Evolutionary conservation across 2,888 invertebrate genomes (phyloP).

Genomic region (Rhagonycha fulva): DNA sequence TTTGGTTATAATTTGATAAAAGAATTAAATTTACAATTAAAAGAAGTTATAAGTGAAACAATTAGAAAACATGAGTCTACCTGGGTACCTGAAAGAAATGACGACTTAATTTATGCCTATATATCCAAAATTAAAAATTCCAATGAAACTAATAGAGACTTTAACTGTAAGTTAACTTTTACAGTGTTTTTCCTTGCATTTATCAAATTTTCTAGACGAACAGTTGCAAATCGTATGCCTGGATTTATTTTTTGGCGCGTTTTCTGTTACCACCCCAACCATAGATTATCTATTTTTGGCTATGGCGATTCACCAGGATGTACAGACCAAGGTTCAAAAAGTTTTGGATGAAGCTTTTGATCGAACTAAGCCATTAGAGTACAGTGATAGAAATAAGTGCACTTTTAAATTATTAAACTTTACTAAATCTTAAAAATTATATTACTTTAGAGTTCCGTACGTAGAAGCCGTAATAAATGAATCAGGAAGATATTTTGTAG

Average conservation of each 20-base stretch:
- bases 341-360: constrained; percentile 58
- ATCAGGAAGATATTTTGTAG: constrained; percentile 55
- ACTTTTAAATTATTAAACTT: no score
- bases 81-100: constrained; percentile 55
- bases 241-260: constrained; percentile 71
- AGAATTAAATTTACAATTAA: constrained; percentile 61
- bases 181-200: no score
- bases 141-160: constrained; percentile 46
- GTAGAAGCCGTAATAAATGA: constrained; percentile 61
- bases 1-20: constrained; percentile 66
- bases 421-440: no score
- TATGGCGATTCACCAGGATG: constrained; percentile 61
- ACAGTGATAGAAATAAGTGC: constrained; percentile 57
- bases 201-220: constrained; percentile 63
- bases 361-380: constrained; percentile 52
- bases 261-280: constrained; percentile 67
- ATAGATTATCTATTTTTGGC: constrained; percentile 66
- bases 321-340: constrained; percentile 61
- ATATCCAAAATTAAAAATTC: constrained; percentile 62
- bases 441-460: constrained; percentile 60
- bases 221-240: constrained; percentile 67
- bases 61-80: constrained; percentile 61
- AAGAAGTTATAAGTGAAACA: constrained; percentile 59
- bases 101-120: constrained; percentile 68
- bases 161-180: constrained; percentile 56